A percentile compares a stretch with the other conserved stretches of the same genome.
phyloP scores from a whole-genome alignment of 2,888 invertebrate species.

The Troides helena region DNA sequence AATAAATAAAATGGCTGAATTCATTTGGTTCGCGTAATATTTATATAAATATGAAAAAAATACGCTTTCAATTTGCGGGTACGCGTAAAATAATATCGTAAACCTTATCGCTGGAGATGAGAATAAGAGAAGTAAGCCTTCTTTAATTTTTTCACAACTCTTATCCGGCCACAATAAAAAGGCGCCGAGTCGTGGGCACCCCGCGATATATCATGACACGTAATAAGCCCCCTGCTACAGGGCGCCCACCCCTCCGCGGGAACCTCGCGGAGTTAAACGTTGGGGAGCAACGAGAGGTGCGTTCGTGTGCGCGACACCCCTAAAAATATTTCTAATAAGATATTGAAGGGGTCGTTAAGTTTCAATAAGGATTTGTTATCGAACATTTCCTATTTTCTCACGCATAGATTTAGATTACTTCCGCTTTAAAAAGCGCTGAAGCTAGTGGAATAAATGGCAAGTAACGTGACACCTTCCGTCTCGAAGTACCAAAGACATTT shows the following conservation, averaged over 20 bases:
- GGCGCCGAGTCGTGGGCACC: conserved; percentile 55
- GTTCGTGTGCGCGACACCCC: conserved; percentile 47
- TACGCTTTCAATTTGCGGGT: conserved; percentile 32
- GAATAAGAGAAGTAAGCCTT: conserved; percentile 58
- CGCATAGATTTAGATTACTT: too few species aligned
- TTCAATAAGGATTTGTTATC: too few species aligned
- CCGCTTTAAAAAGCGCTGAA: too few species aligned
- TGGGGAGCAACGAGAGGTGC: conserved; percentile 64
- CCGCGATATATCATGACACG: conserved; percentile 68
- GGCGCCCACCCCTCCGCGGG: conserved; percentile 48
- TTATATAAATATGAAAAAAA: too few species aligned
- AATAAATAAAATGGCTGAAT: too few species aligned
- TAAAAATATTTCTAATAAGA: conserved; percentile 16
- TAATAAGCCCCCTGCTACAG: conserved; percentile 41
- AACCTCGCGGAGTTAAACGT: conserved; percentile 71
- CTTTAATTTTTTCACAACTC: conserved; percentile 74
- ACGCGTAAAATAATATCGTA: conserved; percentile 62
- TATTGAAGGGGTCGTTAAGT: too few species aligned
- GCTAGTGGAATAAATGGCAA: too few species aligned
- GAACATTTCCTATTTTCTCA: too few species aligned
- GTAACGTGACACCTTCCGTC: too few species aligned
- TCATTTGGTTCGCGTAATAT: too few species aligned
- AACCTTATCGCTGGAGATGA: conserved; percentile 42
- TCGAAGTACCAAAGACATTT: too few species aligned
- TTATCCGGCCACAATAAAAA: conserved; percentile 74